Evolutionary conservation across 2,113 vertebrate genomes (phyloP).

Genomic region (Tetraodon nigroviridis): DNA sequence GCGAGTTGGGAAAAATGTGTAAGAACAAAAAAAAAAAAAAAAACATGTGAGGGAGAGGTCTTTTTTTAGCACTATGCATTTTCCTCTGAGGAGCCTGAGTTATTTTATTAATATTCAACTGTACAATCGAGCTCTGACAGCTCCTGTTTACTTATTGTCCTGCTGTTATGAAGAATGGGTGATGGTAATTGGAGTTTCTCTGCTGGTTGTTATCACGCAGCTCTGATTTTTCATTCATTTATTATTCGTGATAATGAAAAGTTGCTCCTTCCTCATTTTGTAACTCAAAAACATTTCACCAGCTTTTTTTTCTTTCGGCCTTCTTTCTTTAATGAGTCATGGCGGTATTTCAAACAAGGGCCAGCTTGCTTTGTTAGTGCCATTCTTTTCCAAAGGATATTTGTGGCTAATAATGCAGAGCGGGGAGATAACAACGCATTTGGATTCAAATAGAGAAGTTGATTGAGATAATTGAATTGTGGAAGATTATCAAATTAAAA

Average conservation of each 20-base stretch:
- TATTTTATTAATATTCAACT: slow-evolving; percentile 38
- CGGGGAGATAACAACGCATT: not conserved
- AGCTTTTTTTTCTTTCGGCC: slow-evolving; percentile 5
- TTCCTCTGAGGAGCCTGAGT: slow-evolving; percentile 30
- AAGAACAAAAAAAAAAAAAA: not conserved
- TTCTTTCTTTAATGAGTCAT: slow-evolving; percentile 31
- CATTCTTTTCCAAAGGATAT: slow-evolving; percentile 6
- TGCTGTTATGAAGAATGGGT: slow-evolving; percentile 45
- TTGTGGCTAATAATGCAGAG: slow-evolving; percentile 8
- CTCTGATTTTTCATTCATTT: slow-evolving; percentile 35
- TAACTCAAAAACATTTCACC: slow-evolving; percentile 14
- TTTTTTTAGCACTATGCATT: slow-evolving; percentile 11
- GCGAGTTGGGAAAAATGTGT: slow-evolving; percentile 10
- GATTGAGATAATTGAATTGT: slow-evolving; percentile 1
- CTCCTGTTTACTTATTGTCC: slow-evolving; percentile 50
- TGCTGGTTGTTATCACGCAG: slow-evolving; percentile 50
- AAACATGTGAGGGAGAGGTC: not conserved
- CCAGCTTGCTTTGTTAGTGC: slow-evolving; percentile 3
- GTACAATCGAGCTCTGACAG: slow-evolving; percentile 39
- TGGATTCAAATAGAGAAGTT: not conserved
- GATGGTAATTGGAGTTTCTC: slow-evolving; percentile 61
- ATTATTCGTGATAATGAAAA: slow-evolving; percentile 50
- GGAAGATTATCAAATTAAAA: not conserved
- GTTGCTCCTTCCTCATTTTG: slow-evolving; percentile 32
- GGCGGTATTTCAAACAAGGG: slow-evolving; percentile 19